Base-by-base conservation (phyloP, 2,113 vertebrate species). In the Gymnocephalus cernua region DNA sequence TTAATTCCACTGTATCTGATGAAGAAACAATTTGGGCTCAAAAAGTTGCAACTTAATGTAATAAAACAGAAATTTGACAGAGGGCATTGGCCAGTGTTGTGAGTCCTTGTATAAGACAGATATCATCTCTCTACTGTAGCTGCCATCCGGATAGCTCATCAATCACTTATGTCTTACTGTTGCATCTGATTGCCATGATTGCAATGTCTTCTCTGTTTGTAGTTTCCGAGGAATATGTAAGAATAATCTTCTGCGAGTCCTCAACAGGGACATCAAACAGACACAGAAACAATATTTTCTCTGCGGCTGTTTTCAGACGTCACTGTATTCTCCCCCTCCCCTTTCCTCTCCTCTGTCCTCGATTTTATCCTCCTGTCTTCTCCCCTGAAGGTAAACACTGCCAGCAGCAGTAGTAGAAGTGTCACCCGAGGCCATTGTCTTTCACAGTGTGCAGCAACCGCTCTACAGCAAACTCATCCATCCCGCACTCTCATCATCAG, bases 331-430 rank as follows among this genome's bases (percentile, higher is more conserved):
- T 27, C 16, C 38, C 69, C 21, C 18, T 21, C 18, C 8, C 23
- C 15, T 35, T 38, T 38, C 38, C 56, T 81, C 54, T 74, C 45
- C 15, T 38, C 58, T 14, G 0, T 77, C 54, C 69, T 50, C 32
- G 44, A 50, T 80, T 73, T 64, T 54, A 57, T 80, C 44, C 25
- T 53, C 18, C 21, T 23, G 4, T 54, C 62, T 48, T 63, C 61
- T 2, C 21, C 56, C 75, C 25, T 41, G 29, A 84, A 88, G 53
- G 77, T 80, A 84, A 90, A 88, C 71, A 78, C 58, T 62, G 61
- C 84, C 67, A 67, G 64, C 35, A 67, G 76, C 63, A 3, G 59
- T 32, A 57, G 79, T 38, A 53, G 75, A 45, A 32, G 25, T 45
- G 71, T 85, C 83, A 87, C 80, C 79, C 6, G 57, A 76, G 79